These are phyloP conservation scores for Archilochus colubris DNA, from an alignment of 2,113 vertebrate genomes.

Conservation along the genomic window DNA sequence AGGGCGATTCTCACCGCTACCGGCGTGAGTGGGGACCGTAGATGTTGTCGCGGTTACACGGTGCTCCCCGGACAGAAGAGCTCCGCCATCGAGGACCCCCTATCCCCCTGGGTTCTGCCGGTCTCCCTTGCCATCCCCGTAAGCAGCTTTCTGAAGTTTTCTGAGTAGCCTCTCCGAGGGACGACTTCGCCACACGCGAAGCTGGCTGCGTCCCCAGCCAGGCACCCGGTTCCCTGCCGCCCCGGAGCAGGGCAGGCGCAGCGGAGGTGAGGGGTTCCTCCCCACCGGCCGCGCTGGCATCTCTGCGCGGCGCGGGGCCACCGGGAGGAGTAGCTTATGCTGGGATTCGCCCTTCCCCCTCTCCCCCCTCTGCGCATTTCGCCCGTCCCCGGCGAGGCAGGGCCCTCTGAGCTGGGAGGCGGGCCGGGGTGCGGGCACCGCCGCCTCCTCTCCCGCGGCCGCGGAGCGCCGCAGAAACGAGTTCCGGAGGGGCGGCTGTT, in stretches of 20 bases:
- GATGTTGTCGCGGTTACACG: background rate
- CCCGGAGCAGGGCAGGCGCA: background rate
- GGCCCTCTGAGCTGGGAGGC: background rate
- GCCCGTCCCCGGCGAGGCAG: background rate
- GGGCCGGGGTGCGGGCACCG: background rate
- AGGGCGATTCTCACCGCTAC: background rate
- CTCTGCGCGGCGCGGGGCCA: too few relatives aligned
- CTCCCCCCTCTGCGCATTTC: too few relatives aligned
- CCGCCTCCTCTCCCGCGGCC: background rate
- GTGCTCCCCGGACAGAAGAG: background rate
- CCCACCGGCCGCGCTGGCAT: background rate
- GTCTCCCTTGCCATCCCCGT: background rate
- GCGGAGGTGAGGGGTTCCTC: background rate
- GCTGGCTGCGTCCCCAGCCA: too few relatives aligned
- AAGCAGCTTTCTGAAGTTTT: background rate
- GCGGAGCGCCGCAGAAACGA: slow-evolving; percentile 73
- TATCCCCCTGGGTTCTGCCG: background rate
- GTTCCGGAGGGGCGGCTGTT: slow-evolving; percentile 76
- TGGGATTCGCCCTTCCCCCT: background rate
- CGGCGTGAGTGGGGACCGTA: background rate
- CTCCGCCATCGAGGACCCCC: background rate
- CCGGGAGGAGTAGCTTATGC: background rate
- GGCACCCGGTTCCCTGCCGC: background rate
- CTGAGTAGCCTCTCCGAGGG: background rate
- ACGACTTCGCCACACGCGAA: background rate